These are phyloP conservation scores for Sycophaga agraensis DNA, from an alignment of 1,140 invertebrate genomes.

Conservation along the genomic window DNA sequence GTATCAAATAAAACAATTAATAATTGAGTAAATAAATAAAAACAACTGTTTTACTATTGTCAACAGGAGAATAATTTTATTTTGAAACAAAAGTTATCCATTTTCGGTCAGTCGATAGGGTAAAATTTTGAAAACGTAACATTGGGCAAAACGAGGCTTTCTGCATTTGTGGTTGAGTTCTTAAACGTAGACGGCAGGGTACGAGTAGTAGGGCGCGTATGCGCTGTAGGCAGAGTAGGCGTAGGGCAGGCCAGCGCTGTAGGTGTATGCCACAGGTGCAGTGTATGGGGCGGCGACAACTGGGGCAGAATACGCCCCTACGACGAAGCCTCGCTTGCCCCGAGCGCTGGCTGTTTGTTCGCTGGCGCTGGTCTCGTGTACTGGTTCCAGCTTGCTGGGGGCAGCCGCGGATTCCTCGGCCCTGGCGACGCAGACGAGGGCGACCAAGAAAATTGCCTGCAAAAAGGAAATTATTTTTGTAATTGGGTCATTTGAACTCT, in stretches of 20 bases:
- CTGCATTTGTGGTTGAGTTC: too few relatives aligned
- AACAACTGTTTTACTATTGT: too few relatives aligned
- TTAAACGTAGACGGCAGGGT: slow-evolving; percentile 21
- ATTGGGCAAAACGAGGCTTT: too few relatives aligned
- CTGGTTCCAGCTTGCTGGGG: slow-evolving; percentile 4
- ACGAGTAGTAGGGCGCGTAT: slow-evolving; percentile 15
- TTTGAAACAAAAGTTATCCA: too few relatives aligned
- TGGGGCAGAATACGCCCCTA: slow-evolving; percentile 1
- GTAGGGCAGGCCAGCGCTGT: slow-evolving; percentile 12
- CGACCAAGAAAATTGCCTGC: slow-evolving; percentile 11
- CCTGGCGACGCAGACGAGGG: background rate
- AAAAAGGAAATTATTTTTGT: too few relatives aligned
- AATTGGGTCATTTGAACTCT: too few relatives aligned
- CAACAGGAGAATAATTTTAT: too few relatives aligned
- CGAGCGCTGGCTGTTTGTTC: background rate
- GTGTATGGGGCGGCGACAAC: background rate
- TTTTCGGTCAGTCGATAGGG: too few relatives aligned
- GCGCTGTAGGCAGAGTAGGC: slow-evolving; percentile 16
- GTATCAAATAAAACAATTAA: too few relatives aligned
- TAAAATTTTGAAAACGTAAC: too few relatives aligned
- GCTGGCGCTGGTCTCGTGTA: background rate
- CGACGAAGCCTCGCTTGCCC: background rate
- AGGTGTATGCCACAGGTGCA: slow-evolving; percentile 12
- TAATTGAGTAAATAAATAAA: too few relatives aligned
- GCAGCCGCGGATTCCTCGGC: background rate